Percentiles rank a stretch among this genome's conserved stretches.
Evolutionary conservation across 2,888 invertebrate species (phyloP).

Genomic region (Beris chalybata): DNA sequence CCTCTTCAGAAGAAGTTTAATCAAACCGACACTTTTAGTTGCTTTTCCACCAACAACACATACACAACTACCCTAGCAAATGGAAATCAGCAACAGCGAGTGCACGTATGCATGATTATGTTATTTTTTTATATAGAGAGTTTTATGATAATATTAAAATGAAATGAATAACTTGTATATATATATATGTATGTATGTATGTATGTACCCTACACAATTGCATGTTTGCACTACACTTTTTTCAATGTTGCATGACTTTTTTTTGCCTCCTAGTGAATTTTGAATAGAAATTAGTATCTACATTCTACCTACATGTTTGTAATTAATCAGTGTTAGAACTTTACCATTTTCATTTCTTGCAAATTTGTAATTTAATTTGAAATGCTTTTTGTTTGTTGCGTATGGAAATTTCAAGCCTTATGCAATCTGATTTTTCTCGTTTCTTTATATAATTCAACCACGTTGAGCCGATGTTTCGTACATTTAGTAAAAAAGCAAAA

Average conservation of each 20-base stretch:
- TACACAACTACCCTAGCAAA: constrained; percentile 40
- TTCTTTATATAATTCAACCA: too few species aligned
- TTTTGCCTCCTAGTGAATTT: too few species aligned
- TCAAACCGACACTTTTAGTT: constrained; percentile 15
- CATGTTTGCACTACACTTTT: neutral
- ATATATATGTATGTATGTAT: too few species aligned
- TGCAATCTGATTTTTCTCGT: too few species aligned
- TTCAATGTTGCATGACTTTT: neutral
- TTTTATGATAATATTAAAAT: neutral
- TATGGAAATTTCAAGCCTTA: too few species aligned
- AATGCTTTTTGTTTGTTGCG: too few species aligned
- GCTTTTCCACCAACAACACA: constrained; percentile 33
- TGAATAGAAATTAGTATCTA: neutral
- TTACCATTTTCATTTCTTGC: too few species aligned
- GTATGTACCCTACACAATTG: too few species aligned
- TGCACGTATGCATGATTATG: constrained; percentile 54
- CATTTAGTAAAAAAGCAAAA: too few species aligned
- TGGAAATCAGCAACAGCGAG: constrained; percentile 51
- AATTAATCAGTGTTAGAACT: too few species aligned
- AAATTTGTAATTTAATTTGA: too few species aligned
- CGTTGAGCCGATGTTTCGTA: too few species aligned
- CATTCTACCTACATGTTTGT: neutral
- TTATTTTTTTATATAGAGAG: constrained; percentile 1
- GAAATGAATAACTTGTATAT: neutral
- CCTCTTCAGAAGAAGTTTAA: constrained; percentile 38